Conservation (phyloP, 2,888 invertebrate species). For the Platycheirus albimanus region DNA sequence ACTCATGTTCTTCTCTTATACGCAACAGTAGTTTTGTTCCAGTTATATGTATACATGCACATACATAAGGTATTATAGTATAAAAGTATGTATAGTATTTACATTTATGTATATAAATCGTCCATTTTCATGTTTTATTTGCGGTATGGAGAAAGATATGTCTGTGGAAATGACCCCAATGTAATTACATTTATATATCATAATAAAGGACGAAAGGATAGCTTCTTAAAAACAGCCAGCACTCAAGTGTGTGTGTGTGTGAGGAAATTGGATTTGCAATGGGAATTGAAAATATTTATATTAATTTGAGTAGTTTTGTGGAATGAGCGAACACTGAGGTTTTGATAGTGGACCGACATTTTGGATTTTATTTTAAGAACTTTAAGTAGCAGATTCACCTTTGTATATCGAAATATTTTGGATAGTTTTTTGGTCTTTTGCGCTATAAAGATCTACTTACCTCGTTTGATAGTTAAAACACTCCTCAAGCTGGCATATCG, state of each 20-base stretch:
- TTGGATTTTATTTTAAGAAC: neutral
- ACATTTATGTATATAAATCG: neutral
- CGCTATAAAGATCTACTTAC: too few species aligned
- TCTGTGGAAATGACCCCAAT: conserved; percentile 9
- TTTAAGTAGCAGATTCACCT: too few species aligned
- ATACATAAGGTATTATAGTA: neutral
- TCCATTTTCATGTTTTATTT: conserved; percentile 28
- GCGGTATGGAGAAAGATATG: conserved; percentile 5
- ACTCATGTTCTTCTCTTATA: conserved; percentile 10
- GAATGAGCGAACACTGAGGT: neutral
- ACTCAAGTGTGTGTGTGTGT: neutral
- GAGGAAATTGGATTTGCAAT: conserved; percentile 56
- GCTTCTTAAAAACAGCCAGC: neutral
- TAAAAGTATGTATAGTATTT: neutral
- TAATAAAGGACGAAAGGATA: conserved; percentile 4
- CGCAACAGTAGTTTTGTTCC: neutral
- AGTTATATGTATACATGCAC: neutral
- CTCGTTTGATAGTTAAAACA: too few species aligned
- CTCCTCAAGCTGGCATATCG: too few species aligned
- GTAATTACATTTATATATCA: conserved; percentile 67
- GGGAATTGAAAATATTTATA: conserved; percentile 51
- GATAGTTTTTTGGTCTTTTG: too few species aligned
- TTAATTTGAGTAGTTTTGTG: conserved; percentile 61
- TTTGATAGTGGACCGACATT: too few species aligned
- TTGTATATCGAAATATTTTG: too few species aligned